A percentile compares a stretch with the other conserved stretches of the same genome.
phyloP scores from a whole-genome alignment of 2,113 vertebrate genomes.

The Todiramphus chloris region DNA sequence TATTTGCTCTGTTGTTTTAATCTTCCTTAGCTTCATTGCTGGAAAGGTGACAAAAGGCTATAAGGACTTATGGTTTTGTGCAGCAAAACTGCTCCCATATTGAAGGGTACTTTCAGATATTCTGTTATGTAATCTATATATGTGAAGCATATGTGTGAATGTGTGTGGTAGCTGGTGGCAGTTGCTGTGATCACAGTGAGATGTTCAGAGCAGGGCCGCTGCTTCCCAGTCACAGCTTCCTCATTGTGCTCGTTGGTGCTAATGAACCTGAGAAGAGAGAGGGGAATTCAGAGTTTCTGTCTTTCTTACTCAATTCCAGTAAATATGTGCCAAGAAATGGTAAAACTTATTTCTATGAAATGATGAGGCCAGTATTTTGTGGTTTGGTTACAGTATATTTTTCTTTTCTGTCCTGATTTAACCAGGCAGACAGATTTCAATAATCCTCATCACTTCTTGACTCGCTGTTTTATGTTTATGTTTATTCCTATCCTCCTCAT shows the following conservation, averaged over 20 bases:
- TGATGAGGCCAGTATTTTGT: neutral
- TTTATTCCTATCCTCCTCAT: constrained; percentile 2
- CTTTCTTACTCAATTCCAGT: neutral
- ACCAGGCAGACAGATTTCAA: neutral
- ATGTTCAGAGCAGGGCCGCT: neutral
- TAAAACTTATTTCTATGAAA: neutral
- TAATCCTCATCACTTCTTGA: neutral
- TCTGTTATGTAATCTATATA: neutral
- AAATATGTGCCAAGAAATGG: constrained; percentile 8
- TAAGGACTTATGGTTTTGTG: neutral
- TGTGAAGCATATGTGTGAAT: neutral
- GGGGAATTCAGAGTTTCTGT: neutral
- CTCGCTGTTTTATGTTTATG: neutral
- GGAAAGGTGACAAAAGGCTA: neutral
- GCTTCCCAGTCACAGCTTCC: neutral
- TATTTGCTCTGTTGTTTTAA: neutral
- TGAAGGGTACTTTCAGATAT: neutral
- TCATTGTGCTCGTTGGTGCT: neutral
- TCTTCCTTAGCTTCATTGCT: neutral
- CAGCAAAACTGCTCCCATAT: neutral
- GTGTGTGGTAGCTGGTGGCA: neutral
- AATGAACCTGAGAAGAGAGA: neutral
- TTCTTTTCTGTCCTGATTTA: neutral
- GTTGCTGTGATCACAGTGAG: neutral
- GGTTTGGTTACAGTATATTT: neutral